Percentiles rank a stretch among this genome's conserved stretches.
These are phyloP conservation scores for Gonioctena quinquepunctata DNA, from an alignment of 1,140 invertebrate genomes.

Conservation along the genomic window DNA sequence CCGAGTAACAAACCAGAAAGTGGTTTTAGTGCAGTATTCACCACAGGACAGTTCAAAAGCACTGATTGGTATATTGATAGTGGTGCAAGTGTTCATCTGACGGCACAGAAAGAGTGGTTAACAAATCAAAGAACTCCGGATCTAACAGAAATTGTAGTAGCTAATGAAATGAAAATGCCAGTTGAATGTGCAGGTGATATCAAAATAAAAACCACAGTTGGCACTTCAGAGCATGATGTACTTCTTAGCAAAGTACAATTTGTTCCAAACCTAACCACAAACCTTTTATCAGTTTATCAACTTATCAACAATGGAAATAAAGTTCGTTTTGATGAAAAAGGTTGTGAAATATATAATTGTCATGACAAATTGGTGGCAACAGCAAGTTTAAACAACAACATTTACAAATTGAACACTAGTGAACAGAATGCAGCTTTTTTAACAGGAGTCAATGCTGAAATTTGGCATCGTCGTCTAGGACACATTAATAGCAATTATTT, in stretches of 20 bases:
- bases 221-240: not conserved
- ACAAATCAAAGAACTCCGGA: conserved; percentile 36
- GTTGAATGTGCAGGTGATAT: conserved; percentile 20
- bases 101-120: conserved; percentile 53
- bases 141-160: conserved; percentile 32
- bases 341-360: conserved; percentile 25
- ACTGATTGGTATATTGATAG: conserved; percentile 19
- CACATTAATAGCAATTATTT: conserved; percentile 35
- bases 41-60: conserved; percentile 15
- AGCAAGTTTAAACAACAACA: conserved; percentile 4
- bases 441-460: not conserved
- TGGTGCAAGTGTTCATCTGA: conserved; percentile 23
- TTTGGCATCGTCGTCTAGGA: conserved; percentile 36
- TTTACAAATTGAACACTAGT: not conserved
- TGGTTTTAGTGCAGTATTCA: conserved; percentile 22
- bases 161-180: conserved; percentile 14
- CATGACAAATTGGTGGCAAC: conserved; percentile 28
- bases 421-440: conserved; percentile 1
- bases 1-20: conserved; percentile 1
- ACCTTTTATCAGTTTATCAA: conserved; percentile 21
- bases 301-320: conserved; percentile 24
- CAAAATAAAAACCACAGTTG: not conserved
- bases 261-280: conserved; percentile 22
- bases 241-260: conserved; percentile 18
- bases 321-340: conserved; percentile 30